A percentile compares a stretch with the other conserved stretches of the same genome.
These are phyloP conservation scores for Drosophila kurseongensis DNA, from an alignment of 1,140 invertebrate genomes.

Conservation along the genomic window DNA sequence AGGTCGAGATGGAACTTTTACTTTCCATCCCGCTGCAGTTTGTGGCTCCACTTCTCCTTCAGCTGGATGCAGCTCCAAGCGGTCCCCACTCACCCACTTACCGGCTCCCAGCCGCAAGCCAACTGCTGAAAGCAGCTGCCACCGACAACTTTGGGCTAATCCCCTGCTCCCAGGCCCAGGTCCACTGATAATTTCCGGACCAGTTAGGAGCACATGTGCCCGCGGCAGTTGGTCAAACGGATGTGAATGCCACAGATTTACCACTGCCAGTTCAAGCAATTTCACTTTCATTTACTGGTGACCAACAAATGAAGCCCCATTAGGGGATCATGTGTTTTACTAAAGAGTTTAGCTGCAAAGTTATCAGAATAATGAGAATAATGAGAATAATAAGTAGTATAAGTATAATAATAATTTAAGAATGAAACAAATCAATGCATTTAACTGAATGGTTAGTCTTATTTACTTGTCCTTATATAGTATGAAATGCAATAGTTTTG, in stretches of 20 bases:
- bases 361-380: no score
- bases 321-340: no score
- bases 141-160: constrained; percentile 31
- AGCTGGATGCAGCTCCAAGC: constrained; percentile 1
- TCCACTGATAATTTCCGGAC: constrained; percentile 4
- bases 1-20: constrained; percentile 62
- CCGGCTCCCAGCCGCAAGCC: constrained; percentile 15
- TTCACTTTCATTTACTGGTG: not conserved
- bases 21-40: constrained; percentile 39
- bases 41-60: constrained; percentile 16
- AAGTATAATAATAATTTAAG: no score
- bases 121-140: constrained; percentile 17
- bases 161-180: not conserved
- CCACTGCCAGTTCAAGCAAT: not conserved
- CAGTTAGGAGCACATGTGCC: constrained; percentile 12
- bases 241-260: constrained; percentile 15
- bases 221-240: not conserved
- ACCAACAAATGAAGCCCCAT: not conserved
- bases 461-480: no score
- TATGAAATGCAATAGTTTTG: no score
- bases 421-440: no score
- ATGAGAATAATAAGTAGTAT: no score
- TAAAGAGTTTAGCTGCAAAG: no score
- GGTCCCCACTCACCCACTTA: constrained; percentile 26
- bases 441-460: no score